Percentiles rank a stretch among this genome's conserved stretches.
phyloP scores from a whole-genome alignment of 2,797 vertebrate species.

The Bryconaethiops microstoma region DNA sequence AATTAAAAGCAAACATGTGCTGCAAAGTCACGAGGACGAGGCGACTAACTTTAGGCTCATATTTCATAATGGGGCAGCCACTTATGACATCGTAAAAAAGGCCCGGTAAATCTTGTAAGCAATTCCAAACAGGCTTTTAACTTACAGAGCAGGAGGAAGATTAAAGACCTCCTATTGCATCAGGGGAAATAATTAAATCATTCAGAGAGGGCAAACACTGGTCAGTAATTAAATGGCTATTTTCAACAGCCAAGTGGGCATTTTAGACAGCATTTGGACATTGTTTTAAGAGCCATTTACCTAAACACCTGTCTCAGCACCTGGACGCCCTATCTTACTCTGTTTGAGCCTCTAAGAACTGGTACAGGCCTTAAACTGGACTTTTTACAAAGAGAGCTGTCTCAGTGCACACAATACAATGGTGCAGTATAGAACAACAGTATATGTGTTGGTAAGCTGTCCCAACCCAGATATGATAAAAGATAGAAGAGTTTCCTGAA shows the following conservation, averaged over 20 bases:
- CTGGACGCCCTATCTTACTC: slow-evolving; percentile 1
- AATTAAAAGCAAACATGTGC: slow-evolving; percentile 59
- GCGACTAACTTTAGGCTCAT: slow-evolving; percentile 65
- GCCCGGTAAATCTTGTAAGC: slow-evolving; percentile 65
- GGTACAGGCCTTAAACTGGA: background rate
- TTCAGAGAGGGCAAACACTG: slow-evolving; percentile 52
- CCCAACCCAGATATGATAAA: background rate
- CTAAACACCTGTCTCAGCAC: slow-evolving; percentile 53
- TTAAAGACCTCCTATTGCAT: slow-evolving; percentile 54
- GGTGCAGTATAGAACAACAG: background rate
- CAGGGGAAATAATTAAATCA: slow-evolving; percentile 46
- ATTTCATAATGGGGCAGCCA: slow-evolving; percentile 70
- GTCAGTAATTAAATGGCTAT: slow-evolving; percentile 63
- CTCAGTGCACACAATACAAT: background rate
- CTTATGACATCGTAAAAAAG: slow-evolving; percentile 75
- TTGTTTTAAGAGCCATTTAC: slow-evolving; percentile 58
- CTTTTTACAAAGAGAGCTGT: background rate
- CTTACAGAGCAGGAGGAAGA: slow-evolving; percentile 46
- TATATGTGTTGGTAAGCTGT: background rate
- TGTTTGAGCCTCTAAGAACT: background rate
- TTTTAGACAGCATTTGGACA: slow-evolving; percentile 49
- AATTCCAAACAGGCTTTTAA: slow-evolving; percentile 64
- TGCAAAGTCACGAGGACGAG: slow-evolving; percentile 62
- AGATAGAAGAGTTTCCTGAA: background rate
- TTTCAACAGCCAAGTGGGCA: slow-evolving; percentile 55